Conservation (phyloP, 2,797 vertebrate species). For the Emys orbicularis region DNA sequence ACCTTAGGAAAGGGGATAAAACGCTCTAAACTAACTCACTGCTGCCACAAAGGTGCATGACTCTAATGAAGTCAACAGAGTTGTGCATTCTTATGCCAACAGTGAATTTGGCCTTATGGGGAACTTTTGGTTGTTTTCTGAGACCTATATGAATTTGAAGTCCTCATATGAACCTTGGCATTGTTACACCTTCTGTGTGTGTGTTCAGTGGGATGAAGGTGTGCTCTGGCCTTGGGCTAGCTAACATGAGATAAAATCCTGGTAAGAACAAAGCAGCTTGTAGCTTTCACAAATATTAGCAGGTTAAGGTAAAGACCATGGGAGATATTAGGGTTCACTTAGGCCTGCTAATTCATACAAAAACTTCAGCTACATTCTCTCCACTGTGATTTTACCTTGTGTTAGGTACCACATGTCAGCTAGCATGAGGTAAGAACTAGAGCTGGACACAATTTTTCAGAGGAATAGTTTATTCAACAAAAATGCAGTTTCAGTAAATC, state of each 20-base stretch:
- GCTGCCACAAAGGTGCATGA: neutral
- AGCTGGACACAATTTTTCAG: neutral
- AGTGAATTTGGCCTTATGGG: neutral
- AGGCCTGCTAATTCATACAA: neutral
- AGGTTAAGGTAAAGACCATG: neutral
- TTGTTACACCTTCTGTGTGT: neutral
- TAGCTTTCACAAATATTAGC: neutral
- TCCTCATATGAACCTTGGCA: neutral
- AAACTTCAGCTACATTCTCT: neutral
- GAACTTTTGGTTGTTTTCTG: neutral
- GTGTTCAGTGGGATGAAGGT: neutral
- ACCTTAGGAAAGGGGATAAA: neutral
- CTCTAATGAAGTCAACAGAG: neutral
- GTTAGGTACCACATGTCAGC: neutral
- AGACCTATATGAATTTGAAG: neutral
- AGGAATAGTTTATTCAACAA: neutral
- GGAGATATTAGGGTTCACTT: neutral
- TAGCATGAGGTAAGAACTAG: fast-evolving
- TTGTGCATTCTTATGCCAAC: neutral
- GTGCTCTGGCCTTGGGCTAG: neutral
- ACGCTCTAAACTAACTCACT: neutral
- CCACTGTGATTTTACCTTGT: neutral
- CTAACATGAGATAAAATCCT: neutral
- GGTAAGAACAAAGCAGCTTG: neutral
- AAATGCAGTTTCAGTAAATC: neutral